phyloP scores from a whole-genome alignment of 2,797 vertebrate genomes.

The Paguma larvata region DNA sequence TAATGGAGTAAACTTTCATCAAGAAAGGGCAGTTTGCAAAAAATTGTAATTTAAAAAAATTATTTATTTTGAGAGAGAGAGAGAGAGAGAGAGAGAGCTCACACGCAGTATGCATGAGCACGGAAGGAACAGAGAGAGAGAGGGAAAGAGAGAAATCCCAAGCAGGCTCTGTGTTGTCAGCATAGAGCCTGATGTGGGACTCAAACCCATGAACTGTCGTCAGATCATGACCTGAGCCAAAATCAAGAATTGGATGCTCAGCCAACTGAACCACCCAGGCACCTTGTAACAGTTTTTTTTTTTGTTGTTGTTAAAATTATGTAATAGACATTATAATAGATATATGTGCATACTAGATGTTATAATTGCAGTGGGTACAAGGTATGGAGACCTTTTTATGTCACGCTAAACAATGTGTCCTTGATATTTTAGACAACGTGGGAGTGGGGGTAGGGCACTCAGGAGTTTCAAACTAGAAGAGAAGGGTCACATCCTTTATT shows the following conservation, averaged over 20 bases:
- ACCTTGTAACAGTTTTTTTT: background rate
- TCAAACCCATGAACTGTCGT: no score
- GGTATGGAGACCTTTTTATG: background rate
- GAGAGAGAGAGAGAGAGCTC: no score
- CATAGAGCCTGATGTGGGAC: no score
- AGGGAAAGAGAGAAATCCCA: no score
- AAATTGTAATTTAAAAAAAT: no score
- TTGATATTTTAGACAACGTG: background rate
- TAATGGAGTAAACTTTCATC: background rate
- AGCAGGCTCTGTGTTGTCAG: no score
- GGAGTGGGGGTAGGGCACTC: fast-evolving
- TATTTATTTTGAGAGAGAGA: no score
- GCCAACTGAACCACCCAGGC: no score
- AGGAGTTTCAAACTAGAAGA: background rate
- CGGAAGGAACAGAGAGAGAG: no score
- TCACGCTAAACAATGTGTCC: background rate
- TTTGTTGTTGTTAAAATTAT: background rate
- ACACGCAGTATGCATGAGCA: no score
- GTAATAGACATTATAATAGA: background rate
- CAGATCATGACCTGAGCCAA: no score
- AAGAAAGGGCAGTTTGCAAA: background rate
- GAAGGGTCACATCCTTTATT: background rate
- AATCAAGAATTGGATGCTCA: no score
- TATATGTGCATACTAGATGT: background rate
- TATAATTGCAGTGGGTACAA: background rate